Conservation (phyloP, 2,113 vertebrate genomes). For the Elgaria multicarinata region DNA sequence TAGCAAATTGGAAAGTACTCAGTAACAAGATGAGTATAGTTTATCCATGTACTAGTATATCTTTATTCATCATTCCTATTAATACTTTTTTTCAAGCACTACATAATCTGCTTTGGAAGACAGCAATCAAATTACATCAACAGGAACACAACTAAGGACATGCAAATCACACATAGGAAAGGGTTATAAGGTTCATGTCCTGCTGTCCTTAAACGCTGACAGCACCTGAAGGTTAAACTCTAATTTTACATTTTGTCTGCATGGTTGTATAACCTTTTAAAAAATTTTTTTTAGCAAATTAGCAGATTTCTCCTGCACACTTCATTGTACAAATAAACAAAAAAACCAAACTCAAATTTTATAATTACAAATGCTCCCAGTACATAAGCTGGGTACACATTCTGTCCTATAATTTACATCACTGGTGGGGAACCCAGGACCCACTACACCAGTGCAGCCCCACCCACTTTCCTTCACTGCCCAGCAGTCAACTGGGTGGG, state of each 20-base stretch:
- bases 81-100: not conserved
- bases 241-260: not conserved
- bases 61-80: not conserved
- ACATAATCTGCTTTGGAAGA: slow-evolving; percentile 5
- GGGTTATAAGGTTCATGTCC: not conserved
- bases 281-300: not conserved
- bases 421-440: not conserved
- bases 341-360: not conserved
- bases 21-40: not conserved
- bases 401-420: not conserved
- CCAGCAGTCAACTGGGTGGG: too few species aligned
- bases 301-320: not conserved
- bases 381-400: not conserved
- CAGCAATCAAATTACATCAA: not conserved
- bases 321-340: not conserved
- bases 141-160: not conserved
- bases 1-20: not conserved
- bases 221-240: slow-evolving; percentile 12
- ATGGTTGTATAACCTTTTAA: not conserved
- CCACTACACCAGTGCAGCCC: too few species aligned
- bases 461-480: too few species aligned
- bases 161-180: not conserved
- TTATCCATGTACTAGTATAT: not conserved
- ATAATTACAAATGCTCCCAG: not conserved
- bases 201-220: not conserved